Conservation (phyloP, 2,797 vertebrate species). For the Mormyrus proboscirostris region DNA sequence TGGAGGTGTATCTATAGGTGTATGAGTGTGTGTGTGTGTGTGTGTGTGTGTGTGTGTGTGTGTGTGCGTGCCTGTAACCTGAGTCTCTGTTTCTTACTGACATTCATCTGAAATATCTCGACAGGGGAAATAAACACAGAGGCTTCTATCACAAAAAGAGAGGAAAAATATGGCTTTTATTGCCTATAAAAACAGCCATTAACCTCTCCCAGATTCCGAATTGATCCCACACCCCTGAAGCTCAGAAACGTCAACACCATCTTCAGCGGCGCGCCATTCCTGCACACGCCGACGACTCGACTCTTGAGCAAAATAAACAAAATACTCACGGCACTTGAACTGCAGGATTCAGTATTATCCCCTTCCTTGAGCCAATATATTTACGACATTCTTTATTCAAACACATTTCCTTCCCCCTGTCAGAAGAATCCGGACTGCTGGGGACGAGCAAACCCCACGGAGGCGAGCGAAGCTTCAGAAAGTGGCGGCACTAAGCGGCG, state of each 20-base stretch:
- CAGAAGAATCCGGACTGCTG: neutral
- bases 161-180: slow-evolving; percentile 2
- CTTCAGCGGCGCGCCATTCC: neutral
- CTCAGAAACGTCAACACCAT: neutral
- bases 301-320: neutral
- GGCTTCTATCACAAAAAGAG: slow-evolving; percentile 7
- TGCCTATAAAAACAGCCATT: slow-evolving; percentile 7
- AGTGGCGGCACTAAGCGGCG: neutral
- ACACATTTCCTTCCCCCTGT: neutral
- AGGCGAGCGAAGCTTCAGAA: neutral
- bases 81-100: neutral
- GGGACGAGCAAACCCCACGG: neutral
- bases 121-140: neutral
- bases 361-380: neutral
- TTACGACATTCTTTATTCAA: slow-evolving; percentile 2
- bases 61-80: neutral
- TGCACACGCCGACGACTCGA: neutral
- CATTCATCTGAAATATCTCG: neutral
- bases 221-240: slow-evolving; percentile 4
- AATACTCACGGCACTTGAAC: neutral
- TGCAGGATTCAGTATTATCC: neutral
- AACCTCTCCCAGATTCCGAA: slow-evolving; percentile 3
- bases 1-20: neutral
- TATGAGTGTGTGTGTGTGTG: neutral
- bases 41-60: neutral